Evolutionary conservation across 2,113 vertebrate genomes (phyloP).

Genomic region (Urocynchramus pylzowi): DNA sequence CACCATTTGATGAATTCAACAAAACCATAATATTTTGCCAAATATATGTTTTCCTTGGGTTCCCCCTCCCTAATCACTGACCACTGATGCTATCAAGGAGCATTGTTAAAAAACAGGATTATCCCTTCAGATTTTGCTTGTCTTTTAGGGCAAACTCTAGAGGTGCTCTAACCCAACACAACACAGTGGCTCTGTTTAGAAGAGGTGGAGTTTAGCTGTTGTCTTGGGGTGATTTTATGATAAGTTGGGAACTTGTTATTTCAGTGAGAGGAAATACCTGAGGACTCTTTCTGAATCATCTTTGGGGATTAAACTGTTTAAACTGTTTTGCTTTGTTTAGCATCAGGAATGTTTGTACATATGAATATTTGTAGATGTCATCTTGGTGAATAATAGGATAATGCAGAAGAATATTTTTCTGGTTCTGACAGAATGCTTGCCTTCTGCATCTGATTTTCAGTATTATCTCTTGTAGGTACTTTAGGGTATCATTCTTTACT

Average conservation of each 20-base stretch:
- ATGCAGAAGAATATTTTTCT: not conserved
- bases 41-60: not conserved
- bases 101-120: not conserved
- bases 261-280: not conserved
- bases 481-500: not conserved
- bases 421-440: not conserved
- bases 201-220: not conserved
- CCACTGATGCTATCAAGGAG: not conserved
- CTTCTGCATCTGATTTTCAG: not conserved
- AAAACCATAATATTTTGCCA: not conserved
- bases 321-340: not conserved
- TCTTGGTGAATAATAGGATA: not conserved
- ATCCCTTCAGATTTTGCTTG: not conserved
- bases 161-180: not conserved
- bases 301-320: not conserved
- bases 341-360: not conserved
- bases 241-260: not conserved
- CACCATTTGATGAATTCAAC: not conserved
- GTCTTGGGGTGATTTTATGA: not conserved
- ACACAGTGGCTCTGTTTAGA: not conserved
- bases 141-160: not conserved
- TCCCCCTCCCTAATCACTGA: not conserved
- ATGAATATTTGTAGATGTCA: not conserved
- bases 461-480: not conserved
- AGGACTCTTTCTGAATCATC: not conserved